A percentile compares a stretch with the other conserved stretches of the same genome.
Conservation (phyloP, 2,797 vertebrate species). For the Sebastes iracundus region DNA sequence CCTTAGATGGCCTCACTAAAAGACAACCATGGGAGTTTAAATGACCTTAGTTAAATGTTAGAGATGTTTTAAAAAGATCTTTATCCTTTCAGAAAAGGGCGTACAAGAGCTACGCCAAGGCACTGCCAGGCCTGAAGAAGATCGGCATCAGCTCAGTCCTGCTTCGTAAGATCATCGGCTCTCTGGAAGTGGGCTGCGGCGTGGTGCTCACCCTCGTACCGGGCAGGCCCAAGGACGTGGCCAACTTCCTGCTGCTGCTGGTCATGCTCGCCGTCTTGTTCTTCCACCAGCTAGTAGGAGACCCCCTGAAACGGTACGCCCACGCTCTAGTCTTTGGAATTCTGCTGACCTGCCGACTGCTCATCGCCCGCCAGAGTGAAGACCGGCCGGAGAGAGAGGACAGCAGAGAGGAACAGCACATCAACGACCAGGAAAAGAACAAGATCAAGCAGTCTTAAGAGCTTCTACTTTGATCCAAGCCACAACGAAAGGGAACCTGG, state of each 20-base stretch:
- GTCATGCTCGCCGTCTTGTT: conserved; percentile 96
- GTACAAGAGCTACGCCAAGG: conserved; percentile 97
- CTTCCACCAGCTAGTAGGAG: conserved; percentile 98
- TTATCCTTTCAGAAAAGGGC: conserved; percentile 91
- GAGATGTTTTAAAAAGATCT: neutral
- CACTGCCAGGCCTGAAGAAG: conserved; percentile 94
- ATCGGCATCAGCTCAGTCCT: conserved; percentile 96
- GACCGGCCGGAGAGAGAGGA: conserved; percentile 87
- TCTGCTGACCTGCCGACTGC: conserved; percentile 95
- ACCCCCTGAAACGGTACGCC: conserved; percentile 96
- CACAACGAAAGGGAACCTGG: conserved; percentile 42
- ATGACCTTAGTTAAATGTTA: neutral
- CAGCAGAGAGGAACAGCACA: conserved; percentile 83
- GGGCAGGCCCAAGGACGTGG: conserved; percentile 94
- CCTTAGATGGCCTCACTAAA: neutral
- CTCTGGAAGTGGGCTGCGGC: conserved; percentile 94
- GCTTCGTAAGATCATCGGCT: conserved; percentile 96
- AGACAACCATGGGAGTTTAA: neutral
- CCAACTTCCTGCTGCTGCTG: conserved; percentile 96
- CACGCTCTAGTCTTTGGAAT: conserved; percentile 99
- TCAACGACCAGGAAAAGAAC: conserved; percentile 90
- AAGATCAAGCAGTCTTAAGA: conserved; percentile 95
- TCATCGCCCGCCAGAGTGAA: conserved; percentile 96
- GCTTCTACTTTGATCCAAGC: conserved; percentile 25
- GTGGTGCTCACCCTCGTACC: conserved; percentile 96